Conservation (phyloP, 30 jellyfish, hydroid and myxozoan genomes). For the Calvadosia cruxmelitensis region DNA sequence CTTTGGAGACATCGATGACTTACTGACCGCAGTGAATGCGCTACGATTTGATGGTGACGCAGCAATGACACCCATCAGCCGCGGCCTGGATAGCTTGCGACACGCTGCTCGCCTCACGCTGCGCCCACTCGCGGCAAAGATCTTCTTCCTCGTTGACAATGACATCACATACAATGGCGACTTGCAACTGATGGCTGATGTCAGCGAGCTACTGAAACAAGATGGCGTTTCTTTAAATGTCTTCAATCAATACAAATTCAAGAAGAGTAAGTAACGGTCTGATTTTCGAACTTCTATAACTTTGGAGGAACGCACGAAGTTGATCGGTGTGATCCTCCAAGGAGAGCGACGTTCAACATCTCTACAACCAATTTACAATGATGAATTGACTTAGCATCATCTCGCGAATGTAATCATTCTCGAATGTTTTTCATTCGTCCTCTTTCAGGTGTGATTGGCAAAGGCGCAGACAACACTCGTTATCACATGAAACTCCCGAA, state of each 20-base stretch:
- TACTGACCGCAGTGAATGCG: slow-evolving; percentile 41
- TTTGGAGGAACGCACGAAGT: too few species aligned
- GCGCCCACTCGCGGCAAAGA: slow-evolving; percentile 36
- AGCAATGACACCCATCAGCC: slow-evolving; percentile 7
- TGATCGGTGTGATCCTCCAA: too few species aligned
- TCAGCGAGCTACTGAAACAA: slow-evolving; percentile 15
- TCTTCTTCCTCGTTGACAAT: slow-evolving; percentile 55
- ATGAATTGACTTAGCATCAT: too few species aligned
- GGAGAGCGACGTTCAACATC: too few species aligned
- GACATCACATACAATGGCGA: slow-evolving; percentile 66
- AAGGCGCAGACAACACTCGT: slow-evolving; percentile 58
- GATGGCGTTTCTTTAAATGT: slow-evolving; percentile 55
- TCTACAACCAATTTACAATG: too few species aligned
- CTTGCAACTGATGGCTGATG: slow-evolving; percentile 48
- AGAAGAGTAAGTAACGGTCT: slow-evolving; percentile 51
- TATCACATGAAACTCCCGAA: slow-evolving; percentile 71
- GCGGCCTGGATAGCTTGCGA: neutral
- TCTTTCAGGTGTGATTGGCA: slow-evolving; percentile 66
- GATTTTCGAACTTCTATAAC: too few species aligned
- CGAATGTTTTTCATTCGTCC: neutral
- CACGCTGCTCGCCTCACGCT: slow-evolving; percentile 9
- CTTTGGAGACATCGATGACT: slow-evolving; percentile 16
- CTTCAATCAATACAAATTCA: slow-evolving; percentile 54
- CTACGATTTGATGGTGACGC: slow-evolving; percentile 25
- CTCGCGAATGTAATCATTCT: too few species aligned